phyloP scores from a whole-genome alignment of 2,888 invertebrate genomes.

The Brachyopa scutellaris region DNA sequence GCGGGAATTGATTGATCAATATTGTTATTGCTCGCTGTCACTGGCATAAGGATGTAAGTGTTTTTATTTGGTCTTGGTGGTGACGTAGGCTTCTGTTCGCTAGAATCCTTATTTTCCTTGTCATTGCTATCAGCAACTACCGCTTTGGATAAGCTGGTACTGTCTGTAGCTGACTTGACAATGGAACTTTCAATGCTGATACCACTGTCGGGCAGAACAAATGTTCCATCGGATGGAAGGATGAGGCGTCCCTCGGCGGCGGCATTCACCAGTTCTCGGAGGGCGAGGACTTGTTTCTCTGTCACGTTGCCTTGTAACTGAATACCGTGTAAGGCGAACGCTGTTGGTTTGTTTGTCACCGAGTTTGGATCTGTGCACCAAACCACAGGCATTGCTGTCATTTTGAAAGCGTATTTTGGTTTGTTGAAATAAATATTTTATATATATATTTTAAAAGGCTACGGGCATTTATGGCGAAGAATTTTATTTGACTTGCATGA shows the following conservation, averaged over 20 bases:
- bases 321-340: conserved; percentile 82
- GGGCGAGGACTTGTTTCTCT: conserved; percentile 81
- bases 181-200: conserved; percentile 81
- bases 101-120: conserved; percentile 67
- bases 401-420: conserved; percentile 71
- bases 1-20: conserved; percentile 38
- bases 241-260: conserved; percentile 82
- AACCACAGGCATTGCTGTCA: conserved; percentile 82
- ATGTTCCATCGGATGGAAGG: conserved; percentile 81
- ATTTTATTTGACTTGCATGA: conserved; percentile 41
- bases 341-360: conserved; percentile 81
- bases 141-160: conserved; percentile 3
- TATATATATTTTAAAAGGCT: background rate
- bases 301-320: conserved; percentile 82
- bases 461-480: conserved; percentile 31
- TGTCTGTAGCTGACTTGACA: conserved; percentile 73
- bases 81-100: conserved; percentile 27
- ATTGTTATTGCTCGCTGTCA: conserved; percentile 69
- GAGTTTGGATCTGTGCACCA: conserved; percentile 82
- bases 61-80: conserved; percentile 75
- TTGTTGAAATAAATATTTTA: conserved; percentile 17
- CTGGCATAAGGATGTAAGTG: conserved; percentile 80
- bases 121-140: conserved; percentile 46
- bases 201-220: conserved; percentile 81
- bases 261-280: conserved; percentile 81